phyloP scores from a whole-genome alignment of 2,113 vertebrate genomes.

The Oryzias melastigma region DNA sequence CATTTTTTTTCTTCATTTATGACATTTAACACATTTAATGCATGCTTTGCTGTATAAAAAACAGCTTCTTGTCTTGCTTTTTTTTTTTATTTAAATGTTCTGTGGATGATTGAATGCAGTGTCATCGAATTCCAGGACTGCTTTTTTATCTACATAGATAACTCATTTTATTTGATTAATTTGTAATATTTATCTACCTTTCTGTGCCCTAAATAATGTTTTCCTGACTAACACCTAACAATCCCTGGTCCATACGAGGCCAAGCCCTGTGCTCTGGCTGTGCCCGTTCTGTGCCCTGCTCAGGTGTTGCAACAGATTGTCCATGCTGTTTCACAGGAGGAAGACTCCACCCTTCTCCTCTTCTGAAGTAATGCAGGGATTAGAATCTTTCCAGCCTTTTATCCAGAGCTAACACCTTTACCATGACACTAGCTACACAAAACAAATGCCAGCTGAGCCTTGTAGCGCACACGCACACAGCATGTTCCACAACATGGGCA shows the following conservation, averaged over 20 bases:
- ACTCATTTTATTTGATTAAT: neutral
- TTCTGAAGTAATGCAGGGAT: slow-evolving; percentile 44
- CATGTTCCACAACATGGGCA: slow-evolving; percentile 67
- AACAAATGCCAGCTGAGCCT: slow-evolving; percentile 45
- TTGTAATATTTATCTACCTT: slow-evolving; percentile 2
- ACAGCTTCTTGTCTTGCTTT: too few relatives aligned
- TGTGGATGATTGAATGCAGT: too few relatives aligned
- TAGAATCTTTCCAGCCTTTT: slow-evolving; percentile 57
- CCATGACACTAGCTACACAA: slow-evolving; percentile 50
- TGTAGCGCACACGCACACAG: slow-evolving; percentile 42
- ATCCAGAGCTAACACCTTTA: slow-evolving; percentile 60
- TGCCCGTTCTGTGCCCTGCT: slow-evolving; percentile 27
- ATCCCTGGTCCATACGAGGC: slow-evolving; percentile 12
- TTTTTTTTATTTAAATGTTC: too few relatives aligned
- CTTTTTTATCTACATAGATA: too few relatives aligned
- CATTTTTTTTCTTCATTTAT: too few relatives aligned
- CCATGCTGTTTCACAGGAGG: slow-evolving; percentile 49
- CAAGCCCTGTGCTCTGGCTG: slow-evolving; percentile 21
- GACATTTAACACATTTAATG: too few relatives aligned
- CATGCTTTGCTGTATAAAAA: too few relatives aligned
- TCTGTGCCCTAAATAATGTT: neutral
- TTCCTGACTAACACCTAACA: slow-evolving; percentile 31
- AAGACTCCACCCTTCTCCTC: slow-evolving; percentile 39
- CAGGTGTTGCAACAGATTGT: slow-evolving; percentile 64
- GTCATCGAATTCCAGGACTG: too few relatives aligned